Evolutionary conservation across 2,888 invertebrate species (phyloP).

Genomic region (Amblyjoppa fuscipennis): DNA sequence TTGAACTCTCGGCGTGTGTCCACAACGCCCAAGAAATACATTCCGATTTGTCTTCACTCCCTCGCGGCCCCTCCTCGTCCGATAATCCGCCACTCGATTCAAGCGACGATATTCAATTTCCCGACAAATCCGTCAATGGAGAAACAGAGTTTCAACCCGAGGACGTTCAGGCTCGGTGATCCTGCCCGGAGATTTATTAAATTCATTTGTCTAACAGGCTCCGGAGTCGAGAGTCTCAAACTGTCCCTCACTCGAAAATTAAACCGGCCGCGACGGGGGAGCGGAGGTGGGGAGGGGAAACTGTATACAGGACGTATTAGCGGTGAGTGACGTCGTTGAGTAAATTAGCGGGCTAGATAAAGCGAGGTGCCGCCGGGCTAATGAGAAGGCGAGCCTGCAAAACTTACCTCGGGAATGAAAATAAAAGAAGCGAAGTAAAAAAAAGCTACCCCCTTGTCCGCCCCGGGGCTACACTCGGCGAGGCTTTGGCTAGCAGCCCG

Average conservation of each 20-base stretch:
- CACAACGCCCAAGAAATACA: slow-evolving; percentile 43
- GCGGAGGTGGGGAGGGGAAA: no score
- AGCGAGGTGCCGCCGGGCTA: slow-evolving; percentile 17
- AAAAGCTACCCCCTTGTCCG: not conserved
- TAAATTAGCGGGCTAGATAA: slow-evolving; percentile 45
- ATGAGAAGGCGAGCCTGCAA: slow-evolving; percentile 31
- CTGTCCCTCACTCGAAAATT: slow-evolving; percentile 19
- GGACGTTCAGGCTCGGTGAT: slow-evolving; percentile 25
- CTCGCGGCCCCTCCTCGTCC: not conserved
- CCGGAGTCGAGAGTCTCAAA: slow-evolving; percentile 17
- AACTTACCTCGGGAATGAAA: not conserved
- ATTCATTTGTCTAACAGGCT: slow-evolving; percentile 50
- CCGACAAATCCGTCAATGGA: slow-evolving; percentile 55
- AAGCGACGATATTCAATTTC: slow-evolving; percentile 60
- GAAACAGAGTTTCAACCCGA: not conserved
- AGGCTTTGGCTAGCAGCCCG: not conserved
- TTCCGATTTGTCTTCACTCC: slow-evolving; percentile 38
- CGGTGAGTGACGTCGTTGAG: slow-evolving; percentile 22
- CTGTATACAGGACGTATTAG: not conserved
- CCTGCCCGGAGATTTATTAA: slow-evolving; percentile 47
- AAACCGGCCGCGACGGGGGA: not conserved
- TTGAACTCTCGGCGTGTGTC: slow-evolving; percentile 50
- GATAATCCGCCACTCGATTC: slow-evolving; percentile 47
- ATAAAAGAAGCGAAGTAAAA: slow-evolving; percentile 19
- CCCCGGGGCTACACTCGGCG: slow-evolving; percentile 13